phyloP scores from a whole-genome alignment of 2,797 vertebrate species.

The Pangasius sanitwongsei region DNA sequence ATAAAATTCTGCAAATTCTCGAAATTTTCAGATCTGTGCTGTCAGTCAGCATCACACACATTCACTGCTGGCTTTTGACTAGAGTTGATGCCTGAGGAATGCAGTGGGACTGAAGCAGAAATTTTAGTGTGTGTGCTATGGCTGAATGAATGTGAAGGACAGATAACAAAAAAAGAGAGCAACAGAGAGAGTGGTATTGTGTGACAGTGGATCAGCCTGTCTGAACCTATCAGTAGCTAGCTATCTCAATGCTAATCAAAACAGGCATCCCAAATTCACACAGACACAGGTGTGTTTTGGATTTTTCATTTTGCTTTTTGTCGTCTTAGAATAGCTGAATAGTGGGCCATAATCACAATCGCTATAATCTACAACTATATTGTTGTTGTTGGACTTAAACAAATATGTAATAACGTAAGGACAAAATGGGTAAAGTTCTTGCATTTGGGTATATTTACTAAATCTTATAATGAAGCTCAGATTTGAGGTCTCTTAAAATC shows the following conservation, averaged over 20 bases:
- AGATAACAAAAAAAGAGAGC: not conserved
- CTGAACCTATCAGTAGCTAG: slow-evolving; percentile 46
- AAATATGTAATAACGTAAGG: not conserved
- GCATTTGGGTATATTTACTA: not conserved
- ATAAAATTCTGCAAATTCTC: not conserved
- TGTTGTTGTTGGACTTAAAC: not conserved
- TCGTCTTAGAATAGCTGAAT: not conserved
- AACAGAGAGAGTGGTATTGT: not conserved
- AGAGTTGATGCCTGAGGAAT: not conserved
- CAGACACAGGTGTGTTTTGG: slow-evolving; percentile 33
- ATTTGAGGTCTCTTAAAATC: not conserved
- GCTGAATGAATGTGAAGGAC: slow-evolving; percentile 8
- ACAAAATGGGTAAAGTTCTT: not conserved
- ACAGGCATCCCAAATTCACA: slow-evolving; percentile 38
- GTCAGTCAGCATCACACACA: not conserved
- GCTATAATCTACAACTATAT: not conserved
- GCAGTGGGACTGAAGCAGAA: not conserved
- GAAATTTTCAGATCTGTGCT: not conserved
- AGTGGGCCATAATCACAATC: not conserved
- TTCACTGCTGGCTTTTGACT: not conserved
- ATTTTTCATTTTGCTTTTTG: slow-evolving; percentile 12
- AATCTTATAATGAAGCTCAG: not conserved
- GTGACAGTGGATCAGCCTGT: slow-evolving; percentile 31
- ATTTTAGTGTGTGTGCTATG: not conserved
- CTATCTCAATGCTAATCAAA: slow-evolving; percentile 46